These are phyloP conservation scores for Epinotia brunnichana DNA, from an alignment of 2,888 invertebrate genomes.

Conservation along the genomic window DNA sequence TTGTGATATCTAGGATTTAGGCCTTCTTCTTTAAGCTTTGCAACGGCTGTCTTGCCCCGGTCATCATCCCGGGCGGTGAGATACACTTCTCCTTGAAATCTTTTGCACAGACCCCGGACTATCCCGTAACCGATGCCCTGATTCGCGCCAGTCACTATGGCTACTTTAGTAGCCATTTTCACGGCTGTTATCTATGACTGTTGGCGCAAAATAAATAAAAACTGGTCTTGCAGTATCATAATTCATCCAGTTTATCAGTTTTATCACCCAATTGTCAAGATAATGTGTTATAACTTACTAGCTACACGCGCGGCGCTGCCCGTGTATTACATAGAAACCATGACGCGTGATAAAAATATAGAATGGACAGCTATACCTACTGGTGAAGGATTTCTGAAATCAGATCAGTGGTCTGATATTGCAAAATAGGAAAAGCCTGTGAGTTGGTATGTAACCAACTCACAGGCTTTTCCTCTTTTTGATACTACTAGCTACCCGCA, in stretches of 20 bases:
- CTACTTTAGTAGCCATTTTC: slow-evolving; percentile 59
- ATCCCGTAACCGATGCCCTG: slow-evolving; percentile 89
- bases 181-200: slow-evolving; percentile 1
- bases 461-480: no score
- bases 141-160: slow-evolving; percentile 87
- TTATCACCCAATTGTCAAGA: slow-evolving; percentile 28
- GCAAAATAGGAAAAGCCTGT: no score
- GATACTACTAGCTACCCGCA: no score
- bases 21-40: slow-evolving; percentile 82
- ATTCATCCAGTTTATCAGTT: not conserved
- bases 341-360: no score
- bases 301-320: no score
- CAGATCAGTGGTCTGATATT: no score
- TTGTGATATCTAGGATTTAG: slow-evolving; percentile 85
- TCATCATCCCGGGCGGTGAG: slow-evolving; percentile 86
- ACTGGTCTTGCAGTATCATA: slow-evolving; percentile 2
- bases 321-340: no score
- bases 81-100: slow-evolving; percentile 88
- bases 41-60: slow-evolving; percentile 84
- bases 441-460: no score
- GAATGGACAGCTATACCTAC: no score
- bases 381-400: no score
- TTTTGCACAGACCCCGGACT: slow-evolving; percentile 86
- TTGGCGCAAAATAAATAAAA: slow-evolving; percentile 11
- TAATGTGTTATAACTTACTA: not conserved